A percentile compares a stretch with the other conserved stretches of the same genome.
Evolutionary conservation across 1,140 invertebrate species (phyloP).

Genomic region (Drosophila rufa): DNA sequence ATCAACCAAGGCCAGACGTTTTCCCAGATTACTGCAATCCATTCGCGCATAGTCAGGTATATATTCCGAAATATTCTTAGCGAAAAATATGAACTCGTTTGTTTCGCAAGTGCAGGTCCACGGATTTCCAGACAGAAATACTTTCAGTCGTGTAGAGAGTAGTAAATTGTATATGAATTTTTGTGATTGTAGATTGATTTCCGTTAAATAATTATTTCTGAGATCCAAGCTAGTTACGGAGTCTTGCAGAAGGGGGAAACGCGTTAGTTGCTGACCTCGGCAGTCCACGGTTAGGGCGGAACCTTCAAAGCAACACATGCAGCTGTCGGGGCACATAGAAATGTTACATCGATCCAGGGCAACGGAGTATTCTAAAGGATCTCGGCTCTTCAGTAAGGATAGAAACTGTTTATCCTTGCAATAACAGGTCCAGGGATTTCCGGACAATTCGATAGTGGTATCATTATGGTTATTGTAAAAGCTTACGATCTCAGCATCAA

Average conservation of each 20-base stretch:
- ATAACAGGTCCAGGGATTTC: slow-evolving; percentile 5
- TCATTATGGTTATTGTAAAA: neutral
- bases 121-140: slow-evolving; percentile 7
- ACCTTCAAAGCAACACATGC: slow-evolving; percentile 7
- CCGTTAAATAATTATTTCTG: neutral
- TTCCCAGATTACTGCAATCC: neutral
- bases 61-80: neutral
- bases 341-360: neutral
- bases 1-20: neutral
- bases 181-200: neutral
- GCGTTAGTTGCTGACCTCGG: neutral
- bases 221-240: slow-evolving; percentile 1
- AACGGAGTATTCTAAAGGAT: neutral
- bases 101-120: slow-evolving; percentile 16
- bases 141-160: neutral
- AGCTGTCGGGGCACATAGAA: neutral
- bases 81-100: neutral
- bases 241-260: neutral
- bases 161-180: neutral
- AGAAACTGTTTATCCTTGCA: neutral
- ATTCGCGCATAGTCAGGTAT: neutral
- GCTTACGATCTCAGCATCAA: neutral
- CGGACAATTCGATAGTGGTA: neutral
- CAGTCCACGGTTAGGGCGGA: slow-evolving; percentile 9
- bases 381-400: neutral